Evolutionary conservation across 2,113 vertebrate species (phyloP), one percentile per base, ranked within the genome.

Genomic region (Gulo gulo): DNA sequence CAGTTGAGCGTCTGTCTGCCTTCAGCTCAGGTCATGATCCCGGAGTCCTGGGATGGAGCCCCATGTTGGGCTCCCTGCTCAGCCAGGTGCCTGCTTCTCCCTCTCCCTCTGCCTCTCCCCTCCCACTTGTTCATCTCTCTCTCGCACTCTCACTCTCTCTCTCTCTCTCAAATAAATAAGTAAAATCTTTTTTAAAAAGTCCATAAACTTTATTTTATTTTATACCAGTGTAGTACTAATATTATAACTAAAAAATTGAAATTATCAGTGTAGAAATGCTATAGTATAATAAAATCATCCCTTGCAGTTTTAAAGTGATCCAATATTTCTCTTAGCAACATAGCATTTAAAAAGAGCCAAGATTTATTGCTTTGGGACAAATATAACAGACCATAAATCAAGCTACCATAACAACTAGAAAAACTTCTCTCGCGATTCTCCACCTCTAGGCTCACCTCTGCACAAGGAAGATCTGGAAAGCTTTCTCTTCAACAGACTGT

Each of bases 371-470:
- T 95, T 50, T 81, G 31, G 57, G 92, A 91, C 52, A 97, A 95
- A 87, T 81, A 81, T 47, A 95, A 95, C 10, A 42, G 50, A 93
- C 67, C 96, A 74, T 96, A 97, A 97, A 95, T 74, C 96, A 98
- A 86, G 69, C 47, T 50, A 57, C 47, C 29, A 39, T 69, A 78
- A 89, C 57, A 81, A 85, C 69, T 29, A 39, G 84, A 81, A 63
- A 92, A 93, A 7, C 7, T 73, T 89, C 87, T 83, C 34, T 78
- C 95, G 50, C 1, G 7, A 91, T 93, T 98, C 3, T 91, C 79
- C 45, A 80, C 45, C 69, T 94, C 69, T 76, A 97, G 78, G 92
- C 95, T 98, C 13, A 91, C 94, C 76, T 73, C 50, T 95, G 84
- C 36, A 50, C 95, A 76, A 96, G 89, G 86, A 71, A 69, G 59